Base-by-base conservation (phyloP, 1,140 invertebrate genomes). In the Drosophila sp. region DNA sequence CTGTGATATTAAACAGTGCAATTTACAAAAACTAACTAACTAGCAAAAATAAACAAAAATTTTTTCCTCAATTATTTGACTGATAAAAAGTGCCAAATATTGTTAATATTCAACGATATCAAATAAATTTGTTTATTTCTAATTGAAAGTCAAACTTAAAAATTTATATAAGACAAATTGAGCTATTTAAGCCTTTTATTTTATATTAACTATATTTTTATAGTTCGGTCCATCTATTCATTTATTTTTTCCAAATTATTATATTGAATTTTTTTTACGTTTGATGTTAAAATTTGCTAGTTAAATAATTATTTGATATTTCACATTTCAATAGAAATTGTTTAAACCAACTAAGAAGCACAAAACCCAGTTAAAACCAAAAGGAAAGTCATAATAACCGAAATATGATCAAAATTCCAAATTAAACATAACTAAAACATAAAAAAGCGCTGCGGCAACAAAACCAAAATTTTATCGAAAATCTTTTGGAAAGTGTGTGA, bases 361-460 rank as follows among this genome's bases (percentile, higher is more conserved):
- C 38, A 30, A 66, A 58, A 66, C 23, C 17, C 17, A 27, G 57
- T 8, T 57, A 17, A 29, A 17, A 40, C 33, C 25, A 11, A 66
- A 63, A 23, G 33, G 1, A 40, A 40, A 44, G 3, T 61, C 38
- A 29, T 41, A 33, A 38, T 35, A 40, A 8, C 6, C 23, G 23
- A 29, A 41, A 40, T 35, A 41, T 29, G 38, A n/a, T 66, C 61
- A 2, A 79, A 67, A 79, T 66, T 69, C 74, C 41, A 80, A 86
- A 73, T 66, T 70, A 71, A 78, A 70, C 38, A 56, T 50, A 50
- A 50, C 23, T 27, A 30, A 35, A 68, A 78, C 57, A 79, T 23
- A 55, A 54, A 80, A 65, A 78, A 78, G 84, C 84, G 84, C 84
- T 89, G 84, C 84, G 84, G 84, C 84, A 89, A 89, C 84, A 56